Evolutionary conservation across 1,140 invertebrate species (phyloP), one percentile per base, ranked within the genome.

Genomic region (Goniozus legneri): DNA sequence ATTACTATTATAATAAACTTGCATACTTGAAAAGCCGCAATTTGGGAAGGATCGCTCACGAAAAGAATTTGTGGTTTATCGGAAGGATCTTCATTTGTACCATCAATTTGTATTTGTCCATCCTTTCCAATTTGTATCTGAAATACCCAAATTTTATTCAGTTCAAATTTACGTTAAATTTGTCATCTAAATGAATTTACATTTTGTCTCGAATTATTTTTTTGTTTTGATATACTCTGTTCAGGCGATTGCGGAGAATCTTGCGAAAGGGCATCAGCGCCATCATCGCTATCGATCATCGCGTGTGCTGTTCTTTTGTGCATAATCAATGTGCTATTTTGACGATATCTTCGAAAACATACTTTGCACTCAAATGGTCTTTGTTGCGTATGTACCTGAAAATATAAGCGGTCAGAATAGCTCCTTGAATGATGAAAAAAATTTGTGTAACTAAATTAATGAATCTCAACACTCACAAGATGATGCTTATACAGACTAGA

Each of bases 401-500:
- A 21, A 20, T 48, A 44, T 14, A 8, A 27, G 4, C 4, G 24
- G 24, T 27, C 24, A 27, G 24, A 27, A 27, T 27, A 27, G 10
- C 10, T 27, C 10, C 24, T 27, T n/a, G n/a, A n/a, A n/a, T n/a
- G n/a, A n/a, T n/a, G n/a, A n/a, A n/a, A n/a, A n/a, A n/a, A n/a
- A n/a, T n/a, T n/a, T n/a, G n/a, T 15, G 19, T 14, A 43, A 22
- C 19, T 40, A 40, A 21, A n/a, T 20, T 24, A n/a, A 40, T n/a
- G 13, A n/a, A 0, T 30, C 27, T 19, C 32, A 27, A 6, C 12
- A 44, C 55, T 60, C 38, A 85, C 84, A 19, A 85, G 77, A 63
- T 85, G 81, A 67, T 88, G 86, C 66, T 87, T 87, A 62, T 87
- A 87, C 13, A 87, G 74, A 58, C 83, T 86, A 34, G 85, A 87